Conservation (phyloP, 1,140 invertebrate species). For the Pseudobourletiella spinata region DNA sequence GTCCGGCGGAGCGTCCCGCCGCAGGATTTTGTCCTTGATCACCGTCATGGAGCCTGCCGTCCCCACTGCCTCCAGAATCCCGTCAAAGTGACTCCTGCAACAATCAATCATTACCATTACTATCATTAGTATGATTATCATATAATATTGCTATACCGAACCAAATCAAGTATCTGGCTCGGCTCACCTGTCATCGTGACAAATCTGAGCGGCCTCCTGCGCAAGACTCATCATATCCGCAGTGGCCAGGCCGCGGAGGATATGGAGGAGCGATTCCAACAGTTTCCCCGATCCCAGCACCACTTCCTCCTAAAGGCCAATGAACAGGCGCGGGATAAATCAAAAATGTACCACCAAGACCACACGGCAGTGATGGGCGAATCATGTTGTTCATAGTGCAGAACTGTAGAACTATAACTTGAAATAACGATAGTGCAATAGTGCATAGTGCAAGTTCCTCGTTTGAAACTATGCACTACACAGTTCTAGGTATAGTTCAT, state of each 20-base stretch:
- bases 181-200: conserved; percentile 32
- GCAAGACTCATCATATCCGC: conserved; percentile 23
- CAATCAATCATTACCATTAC: no score
- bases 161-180: neutral
- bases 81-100: conserved; percentile 38
- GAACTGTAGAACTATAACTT: no score
- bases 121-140: no score
- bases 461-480: no score
- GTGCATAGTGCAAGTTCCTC: no score
- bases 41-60: conserved; percentile 41
- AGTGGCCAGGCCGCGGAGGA: conserved; percentile 16
- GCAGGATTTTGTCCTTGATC: conserved; percentile 41
- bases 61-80: conserved; percentile 45
- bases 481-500: no score
- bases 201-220: conserved; percentile 27
- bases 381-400: no score
- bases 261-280: conserved; percentile 24
- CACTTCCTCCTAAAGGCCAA: conserved; percentile 30
- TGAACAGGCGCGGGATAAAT: no score
- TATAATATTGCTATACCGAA: no score
- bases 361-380: no score
- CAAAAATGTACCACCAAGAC: no score
- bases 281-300: conserved; percentile 18
- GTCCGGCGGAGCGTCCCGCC: conserved; percentile 18
- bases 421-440: no score